Base-by-base conservation (phyloP, 2,113 vertebrate genomes). In the Catharus minimus region DNA sequence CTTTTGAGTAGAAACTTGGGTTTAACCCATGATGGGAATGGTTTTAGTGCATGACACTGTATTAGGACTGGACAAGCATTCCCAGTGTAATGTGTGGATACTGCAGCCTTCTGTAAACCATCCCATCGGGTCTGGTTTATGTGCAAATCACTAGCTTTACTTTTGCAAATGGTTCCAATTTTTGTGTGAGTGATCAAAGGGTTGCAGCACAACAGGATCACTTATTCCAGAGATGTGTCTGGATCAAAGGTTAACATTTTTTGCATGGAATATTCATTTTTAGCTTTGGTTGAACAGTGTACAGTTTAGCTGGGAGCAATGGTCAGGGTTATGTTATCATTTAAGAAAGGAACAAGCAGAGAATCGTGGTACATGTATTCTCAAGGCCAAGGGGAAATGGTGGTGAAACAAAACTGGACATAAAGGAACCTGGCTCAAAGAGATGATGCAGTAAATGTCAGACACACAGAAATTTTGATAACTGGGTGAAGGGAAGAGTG, bases 91-190 rank as follows among this genome's bases (percentile, higher is more conserved):
- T 0, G 2, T 24, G 58, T 26, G 15, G 87, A 32, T 73, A 41
- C 33, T 41, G 3, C 56, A 87, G 67, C 66, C 66, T 76, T 60
- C 86, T 81, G 61, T 57, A 73, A 88, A 47, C 73, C 78, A 75
- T 91, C 91, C 92, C 83, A 41, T 56, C 20, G 7, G 89, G 68
- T 82, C 95, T 95, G 95, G 71, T 84, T 96, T 93, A 55, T 95
- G 91, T 88, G 92, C 60, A 76, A 91, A 94, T 80, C 89, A 58
- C 87, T 64, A 83, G 74, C 71, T 92, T 76, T 75, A 46, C 80
- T 94, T 88, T 89, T 92, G 87, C 95, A 94, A 96, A 93, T 96
- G 96, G 93, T 96, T 96, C 95, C 93, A 96, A 96, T 97, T 97
- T 96, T 88, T 93, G 47, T 72, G 69, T 0, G 7, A 57, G 55